Evolutionary conservation across 1,140 invertebrate species (phyloP), one percentile per base, ranked within the genome.

Genomic region (Pseudomyrmex gracilis): DNA sequence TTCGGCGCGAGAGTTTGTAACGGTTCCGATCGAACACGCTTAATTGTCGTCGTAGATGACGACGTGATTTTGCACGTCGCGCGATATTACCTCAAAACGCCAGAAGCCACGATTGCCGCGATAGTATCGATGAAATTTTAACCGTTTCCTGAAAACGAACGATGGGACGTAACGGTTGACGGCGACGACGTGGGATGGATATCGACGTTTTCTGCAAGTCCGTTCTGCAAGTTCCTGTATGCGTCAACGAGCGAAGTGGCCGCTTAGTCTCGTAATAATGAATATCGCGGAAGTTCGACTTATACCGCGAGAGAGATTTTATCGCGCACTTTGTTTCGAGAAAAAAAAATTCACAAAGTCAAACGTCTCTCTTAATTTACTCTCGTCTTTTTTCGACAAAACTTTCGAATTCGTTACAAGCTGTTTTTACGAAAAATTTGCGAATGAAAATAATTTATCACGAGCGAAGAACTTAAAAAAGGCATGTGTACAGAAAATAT

Each of bases 331-430:
- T 34, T 47, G 51, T 66, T 45, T 57, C 68, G 34, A 78, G 51
- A 43, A n/a, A 10, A 51, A 51, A 22, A 78, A 78, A 85, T 66
- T 85, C 47, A 20, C 64, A 3, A 70, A 64, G 64, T 78, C 64
- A 77, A 67, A 34, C 51, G n/a, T 55, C 45, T 24, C 13, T 12
- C 4, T 5, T 34, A 15, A 51, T 63, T 64, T 71, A 57, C 15
- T 10, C 3, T 10, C 3, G 17, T n/a, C 5, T 7, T 57, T 20
- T 20, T 49, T 43, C 10, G 15, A 12, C 24, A 7, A 78, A 49
- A 74, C 10, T 70, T 68, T n/a, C 51, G 22, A 55, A 17, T 24
- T 66, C 22, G 15, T n/a, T 43, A 68, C 12, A 49, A 71, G 13
- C 2, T 67, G 17, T 17, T 15, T 15, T 12, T 13, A 24, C 34